A percentile compares a stretch with the other conserved stretches of the same genome.
phyloP scores from a whole-genome alignment of 2,113 vertebrate species.

The Phaethornis superciliosus region DNA sequence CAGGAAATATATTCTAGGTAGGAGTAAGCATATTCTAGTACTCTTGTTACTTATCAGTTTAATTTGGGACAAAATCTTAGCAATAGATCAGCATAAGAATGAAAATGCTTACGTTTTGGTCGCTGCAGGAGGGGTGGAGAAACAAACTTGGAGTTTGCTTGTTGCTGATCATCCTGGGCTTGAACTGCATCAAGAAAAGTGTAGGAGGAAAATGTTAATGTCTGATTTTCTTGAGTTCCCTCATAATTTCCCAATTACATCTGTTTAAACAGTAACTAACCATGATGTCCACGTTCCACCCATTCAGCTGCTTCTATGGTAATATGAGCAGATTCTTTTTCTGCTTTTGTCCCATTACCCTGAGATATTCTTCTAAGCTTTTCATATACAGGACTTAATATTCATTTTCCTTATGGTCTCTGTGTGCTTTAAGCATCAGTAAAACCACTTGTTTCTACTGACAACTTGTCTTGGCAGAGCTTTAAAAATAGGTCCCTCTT shows the following conservation, averaged over 20 bases:
- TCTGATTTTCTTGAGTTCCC: not conserved
- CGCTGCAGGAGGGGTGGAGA: not conserved
- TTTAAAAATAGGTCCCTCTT: not conserved
- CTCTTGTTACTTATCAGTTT: not conserved
- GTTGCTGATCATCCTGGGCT: not conserved
- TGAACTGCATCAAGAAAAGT: slow-evolving; percentile 17
- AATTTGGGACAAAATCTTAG: not conserved
- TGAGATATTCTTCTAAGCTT: not conserved
- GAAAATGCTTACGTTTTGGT: slow-evolving; percentile 38
- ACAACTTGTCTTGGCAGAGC: not conserved
- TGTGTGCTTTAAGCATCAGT: not conserved
- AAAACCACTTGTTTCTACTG: not conserved
- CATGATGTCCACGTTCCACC: not conserved
- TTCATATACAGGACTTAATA: not conserved
- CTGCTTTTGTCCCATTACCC: not conserved
- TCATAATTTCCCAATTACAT: not conserved
- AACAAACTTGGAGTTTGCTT: not conserved
- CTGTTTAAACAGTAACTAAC: not conserved
- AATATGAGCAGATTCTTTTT: not conserved
- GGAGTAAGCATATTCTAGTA: not conserved
- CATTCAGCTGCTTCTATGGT: not conserved
- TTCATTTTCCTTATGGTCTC: not conserved
- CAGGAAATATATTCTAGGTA: not conserved
- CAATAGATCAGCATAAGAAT: not conserved
- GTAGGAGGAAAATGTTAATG: not conserved